Evolutionary conservation across 2,797 vertebrate genomes (phyloP).

Genomic region (Lepilemur septentrionalis): DNA sequence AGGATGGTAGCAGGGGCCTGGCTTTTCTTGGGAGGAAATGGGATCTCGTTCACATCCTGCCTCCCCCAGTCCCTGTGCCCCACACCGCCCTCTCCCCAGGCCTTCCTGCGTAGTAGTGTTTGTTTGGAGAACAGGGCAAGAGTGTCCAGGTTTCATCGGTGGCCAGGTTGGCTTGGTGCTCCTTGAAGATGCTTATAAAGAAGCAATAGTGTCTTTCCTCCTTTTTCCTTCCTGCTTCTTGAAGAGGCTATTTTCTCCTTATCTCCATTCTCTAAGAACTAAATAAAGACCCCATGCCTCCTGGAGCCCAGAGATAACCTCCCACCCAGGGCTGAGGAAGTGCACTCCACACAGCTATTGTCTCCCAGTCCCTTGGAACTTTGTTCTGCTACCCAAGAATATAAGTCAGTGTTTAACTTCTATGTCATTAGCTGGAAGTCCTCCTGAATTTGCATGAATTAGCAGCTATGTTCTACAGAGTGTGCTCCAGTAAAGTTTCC

Average conservation of each 20-base stretch:
- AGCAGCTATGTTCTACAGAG: neutral
- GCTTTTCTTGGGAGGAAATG: slow-evolving; percentile 84
- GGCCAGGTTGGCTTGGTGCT: neutral
- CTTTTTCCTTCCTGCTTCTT: slow-evolving; percentile 41
- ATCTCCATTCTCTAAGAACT: slow-evolving; percentile 67
- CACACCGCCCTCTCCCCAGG: slow-evolving; percentile 46
- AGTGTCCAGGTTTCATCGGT: slow-evolving; percentile 49
- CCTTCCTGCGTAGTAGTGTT: slow-evolving; percentile 76
- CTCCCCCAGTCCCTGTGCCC: slow-evolving; percentile 68
- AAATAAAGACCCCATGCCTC: slow-evolving; percentile 59
- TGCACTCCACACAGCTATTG: neutral
- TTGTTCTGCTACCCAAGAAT: neutral
- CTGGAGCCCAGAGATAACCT: slow-evolving; percentile 67
- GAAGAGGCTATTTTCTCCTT: slow-evolving; percentile 76
- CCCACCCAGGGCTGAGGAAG: slow-evolving; percentile 47
- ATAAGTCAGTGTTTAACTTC: neutral
- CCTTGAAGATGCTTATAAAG: slow-evolving; percentile 52
- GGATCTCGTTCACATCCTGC: slow-evolving; percentile 83
- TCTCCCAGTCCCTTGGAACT: neutral
- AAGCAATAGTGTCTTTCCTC: slow-evolving; percentile 42
- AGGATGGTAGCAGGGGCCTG: slow-evolving; percentile 81
- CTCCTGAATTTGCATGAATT: neutral
- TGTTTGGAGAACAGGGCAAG: slow-evolving; percentile 67
- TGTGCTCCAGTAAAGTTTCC: neutral
- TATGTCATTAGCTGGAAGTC: neutral